Percentiles rank a stretch among this genome's conserved stretches.
These are phyloP conservation scores for Actinemys pallida DNA, from an alignment of 2,113 vertebrate genomes.

Conservation along the genomic window DNA sequence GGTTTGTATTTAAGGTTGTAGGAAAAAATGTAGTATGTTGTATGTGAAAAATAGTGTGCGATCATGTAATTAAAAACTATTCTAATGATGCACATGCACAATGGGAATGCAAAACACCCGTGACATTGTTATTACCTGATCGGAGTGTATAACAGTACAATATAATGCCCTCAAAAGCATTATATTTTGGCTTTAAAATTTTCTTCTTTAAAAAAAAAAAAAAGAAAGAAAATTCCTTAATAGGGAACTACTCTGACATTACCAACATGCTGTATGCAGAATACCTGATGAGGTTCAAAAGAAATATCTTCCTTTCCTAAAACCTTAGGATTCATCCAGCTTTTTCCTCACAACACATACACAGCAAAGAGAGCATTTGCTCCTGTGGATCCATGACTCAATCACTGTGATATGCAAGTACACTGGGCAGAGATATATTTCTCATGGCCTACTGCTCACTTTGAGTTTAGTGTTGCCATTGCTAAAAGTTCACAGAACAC, in stretches of 20 bases:
- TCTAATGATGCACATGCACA: neutral
- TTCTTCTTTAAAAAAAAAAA: neutral
- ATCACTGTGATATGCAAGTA: neutral
- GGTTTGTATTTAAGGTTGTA: neutral
- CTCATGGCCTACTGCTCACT: neutral
- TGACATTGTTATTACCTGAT: neutral
- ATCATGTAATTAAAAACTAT: neutral
- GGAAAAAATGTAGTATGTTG: neutral
- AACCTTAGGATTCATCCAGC: neutral
- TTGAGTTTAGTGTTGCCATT: fast-evolving
- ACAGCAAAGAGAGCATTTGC: fast-evolving
- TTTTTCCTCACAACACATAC: neutral
- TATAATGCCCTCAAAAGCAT: neutral
- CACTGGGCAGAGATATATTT: neutral
- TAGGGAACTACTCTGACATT: neutral
- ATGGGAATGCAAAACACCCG: neutral
- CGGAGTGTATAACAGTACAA: neutral
- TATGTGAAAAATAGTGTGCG: neutral
- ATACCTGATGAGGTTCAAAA: fast-evolving
- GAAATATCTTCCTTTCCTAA: neutral
- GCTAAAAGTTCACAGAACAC: no score
- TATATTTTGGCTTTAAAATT: neutral
- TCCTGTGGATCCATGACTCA: neutral
- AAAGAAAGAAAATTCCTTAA: neutral
- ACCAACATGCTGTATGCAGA: neutral